Evolutionary conservation across 2,888 invertebrate species (phyloP).

Genomic region (Sinotaia quadrata): DNA sequence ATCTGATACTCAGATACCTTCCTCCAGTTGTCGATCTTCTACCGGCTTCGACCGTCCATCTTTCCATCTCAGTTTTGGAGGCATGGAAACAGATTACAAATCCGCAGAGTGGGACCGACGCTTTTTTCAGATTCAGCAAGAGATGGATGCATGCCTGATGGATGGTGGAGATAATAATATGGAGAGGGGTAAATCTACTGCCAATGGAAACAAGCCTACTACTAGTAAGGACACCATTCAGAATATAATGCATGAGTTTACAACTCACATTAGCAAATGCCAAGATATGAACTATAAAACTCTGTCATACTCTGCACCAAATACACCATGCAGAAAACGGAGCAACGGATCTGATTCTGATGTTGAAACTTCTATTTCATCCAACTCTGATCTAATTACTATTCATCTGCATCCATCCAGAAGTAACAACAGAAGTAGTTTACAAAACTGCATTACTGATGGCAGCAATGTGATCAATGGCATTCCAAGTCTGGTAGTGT

Average conservation of each 20-base stretch:
- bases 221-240: too few relatives aligned
- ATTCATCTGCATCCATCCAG: constrained; percentile 35
- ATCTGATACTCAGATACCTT: constrained; percentile 24
- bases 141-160: constrained; percentile 59
- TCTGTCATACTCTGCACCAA: constrained; percentile 13
- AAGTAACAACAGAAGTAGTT: constrained; percentile 1
- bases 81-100: constrained; percentile 47
- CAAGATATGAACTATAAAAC: neutral
- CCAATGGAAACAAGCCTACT: neutral
- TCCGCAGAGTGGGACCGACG: constrained; percentile 58
- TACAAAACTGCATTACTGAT: constrained; percentile 8
- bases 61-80: constrained; percentile 31
- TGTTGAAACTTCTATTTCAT: constrained; percentile 16
- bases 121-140: constrained; percentile 61
- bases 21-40: neutral
- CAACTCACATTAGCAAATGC: neutral
- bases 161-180: constrained; percentile 23
- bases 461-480: constrained; percentile 17
- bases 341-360: constrained; percentile 21
- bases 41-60: neutral
- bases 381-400: constrained; percentile 32
- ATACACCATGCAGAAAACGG: neutral
- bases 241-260: too few relatives aligned
- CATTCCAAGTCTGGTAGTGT: constrained; percentile 34
- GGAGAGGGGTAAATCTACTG: neutral